Base-by-base conservation (phyloP, 2,797 vertebrate species). In the Halcyon badia region DNA sequence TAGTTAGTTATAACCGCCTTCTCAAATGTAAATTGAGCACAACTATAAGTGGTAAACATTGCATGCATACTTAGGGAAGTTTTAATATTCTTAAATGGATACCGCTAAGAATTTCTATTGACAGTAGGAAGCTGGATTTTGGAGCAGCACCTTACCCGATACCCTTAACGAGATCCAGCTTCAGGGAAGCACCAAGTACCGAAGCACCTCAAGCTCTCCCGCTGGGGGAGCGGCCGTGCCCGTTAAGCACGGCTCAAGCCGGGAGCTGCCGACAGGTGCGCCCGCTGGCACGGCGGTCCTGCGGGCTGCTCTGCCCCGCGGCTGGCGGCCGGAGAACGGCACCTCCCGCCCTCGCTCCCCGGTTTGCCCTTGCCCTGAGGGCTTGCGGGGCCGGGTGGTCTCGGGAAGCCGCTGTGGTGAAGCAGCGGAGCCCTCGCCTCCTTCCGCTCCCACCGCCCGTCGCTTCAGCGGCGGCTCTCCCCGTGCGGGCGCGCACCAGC, bases 21-120 rank as follows among this genome's bases (percentile, higher is more conserved):
- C 37, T 42, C 60, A 9, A 12, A 30, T 6, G 28, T 31, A 58
- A 66, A 48, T 5, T 3, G 54, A 35, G 12, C 30, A 19, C 11
- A 21, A 3, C 1, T 2, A 4, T 7, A n/a, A 46, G 25, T 0
- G 1, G 30, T 9, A 57, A 90, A 57, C 8, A 33, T 1, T 12
- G 33, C 33, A 31, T 1, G 0, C 16, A 5, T 3, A 5, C 17
- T 6, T 7, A 35, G 44, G 18, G 12, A 39, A 60, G 24, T 14
- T 86, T 52, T 8, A 35, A 28, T 4, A 6, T 14, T 68, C 58
- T 69, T 2, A 10, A 54, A 57, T 0, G 4, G 60, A 3, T 19
- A 30, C 8, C 5, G 11, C 6, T 12, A 26, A 41, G 30, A 20
- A 19, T 60, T 64, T 11, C 31, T n/a, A 4, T 1, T 3, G 31